Conservation (phyloP, 2,888 invertebrate species). For the Sesia bembeciformis region DNA sequence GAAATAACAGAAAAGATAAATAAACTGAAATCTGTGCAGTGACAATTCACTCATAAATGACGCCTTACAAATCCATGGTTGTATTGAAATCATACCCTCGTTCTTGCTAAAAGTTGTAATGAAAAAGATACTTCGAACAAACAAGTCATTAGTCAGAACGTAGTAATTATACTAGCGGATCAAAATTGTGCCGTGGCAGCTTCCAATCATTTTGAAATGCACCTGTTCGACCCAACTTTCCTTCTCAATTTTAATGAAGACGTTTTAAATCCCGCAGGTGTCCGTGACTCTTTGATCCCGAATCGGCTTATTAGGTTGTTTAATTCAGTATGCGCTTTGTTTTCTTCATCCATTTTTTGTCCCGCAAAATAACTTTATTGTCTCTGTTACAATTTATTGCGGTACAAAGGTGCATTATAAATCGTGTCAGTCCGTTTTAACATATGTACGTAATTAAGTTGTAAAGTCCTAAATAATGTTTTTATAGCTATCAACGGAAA, state of each 20-base stretch:
- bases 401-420: slow-evolving; percentile 59
- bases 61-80: too few species aligned
- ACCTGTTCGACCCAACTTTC: slow-evolving; percentile 44
- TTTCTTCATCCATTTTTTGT: slow-evolving; percentile 51
- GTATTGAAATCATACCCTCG: too few species aligned
- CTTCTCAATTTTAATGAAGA: slow-evolving; percentile 66
- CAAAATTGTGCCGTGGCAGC: slow-evolving; percentile 22
- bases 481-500: slow-evolving; percentile 43
- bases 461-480: slow-evolving; percentile 55
- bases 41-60: background rate
- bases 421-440: slow-evolving; percentile 54
- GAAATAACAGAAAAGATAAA: slow-evolving; percentile 6
- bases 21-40: slow-evolving; percentile 1
- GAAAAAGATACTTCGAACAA: slow-evolving; percentile 18
- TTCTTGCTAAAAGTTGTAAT: background rate
- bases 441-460: slow-evolving; percentile 70
- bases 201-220: slow-evolving; percentile 40
- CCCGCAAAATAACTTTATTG: slow-evolving; percentile 59
- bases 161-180: slow-evolving; percentile 25
- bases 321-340: slow-evolving; percentile 71
- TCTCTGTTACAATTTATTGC: slow-evolving; percentile 54
- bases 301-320: slow-evolving; percentile 60
- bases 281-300: slow-evolving; percentile 31
- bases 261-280: slow-evolving; percentile 64
- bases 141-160: slow-evolving; percentile 19